Evolutionary conservation across 2,888 invertebrate species (phyloP), one percentile per base, ranked within the genome.

Genomic region (Tetranychus piercei): DNA sequence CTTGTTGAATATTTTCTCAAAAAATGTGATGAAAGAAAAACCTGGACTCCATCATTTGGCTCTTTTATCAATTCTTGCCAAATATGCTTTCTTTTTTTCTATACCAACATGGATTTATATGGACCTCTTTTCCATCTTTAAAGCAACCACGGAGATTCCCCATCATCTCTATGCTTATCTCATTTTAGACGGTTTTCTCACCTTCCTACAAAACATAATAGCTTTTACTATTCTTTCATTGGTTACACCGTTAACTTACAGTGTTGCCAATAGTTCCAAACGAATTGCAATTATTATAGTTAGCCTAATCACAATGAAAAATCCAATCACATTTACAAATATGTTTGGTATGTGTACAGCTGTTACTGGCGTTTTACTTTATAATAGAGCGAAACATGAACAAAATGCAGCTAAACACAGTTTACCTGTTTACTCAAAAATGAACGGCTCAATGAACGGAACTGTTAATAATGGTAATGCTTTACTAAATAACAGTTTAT

Each of bases 221-320:
- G 96, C 96, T 0, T 96, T 96, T 84, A 92, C 91, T 79, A 90
- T 96, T 74, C 86, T 97, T 79, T 91, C 92, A 74, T 79, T 84
- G 79, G 92, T 96, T 66, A 88, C 94, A n/a, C 94, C 96, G 67
- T 85, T 96, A 55, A 92, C 93, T 0, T 96, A 96, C 83, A 94
- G 94, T 0, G 94, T 96, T 75, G 94, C 94, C 74, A 95, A 92
- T 83, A 92, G 93, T 44, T 92, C 94, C 74, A 96, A 96, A 84
- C 86, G 95, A 79, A 92, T 94, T 79, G 90, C 89, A 79, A 92
- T 96, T 75, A 95, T 96, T 81, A 89, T 87, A 15, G 76, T 91
- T 55, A 94, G 95, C 72, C 85, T 96, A 78, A 83, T 94, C 78
- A 85, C 92, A 80, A 85, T 96, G 79, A 89, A 90, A 74, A 96